phyloP scores from a whole-genome alignment of 2,888 invertebrate species.

The Drosophila mimetica region DNA sequence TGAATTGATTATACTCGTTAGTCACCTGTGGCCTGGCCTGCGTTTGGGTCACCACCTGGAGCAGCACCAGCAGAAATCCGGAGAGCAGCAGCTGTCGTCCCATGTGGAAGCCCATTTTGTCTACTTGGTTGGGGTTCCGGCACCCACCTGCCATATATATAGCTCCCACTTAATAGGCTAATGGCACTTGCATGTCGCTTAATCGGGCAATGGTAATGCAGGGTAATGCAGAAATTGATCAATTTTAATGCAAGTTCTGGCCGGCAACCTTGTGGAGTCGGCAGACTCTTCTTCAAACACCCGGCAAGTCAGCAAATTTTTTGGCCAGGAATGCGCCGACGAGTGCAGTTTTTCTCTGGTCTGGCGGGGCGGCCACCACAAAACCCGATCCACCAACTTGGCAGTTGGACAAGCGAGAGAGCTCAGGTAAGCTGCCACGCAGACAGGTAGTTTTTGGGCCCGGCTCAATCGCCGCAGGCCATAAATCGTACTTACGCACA shows the following conservation, averaged over 20 bases:
- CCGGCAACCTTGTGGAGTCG: conserved; percentile 39
- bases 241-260: conserved; percentile 41
- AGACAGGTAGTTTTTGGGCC: conserved; percentile 49
- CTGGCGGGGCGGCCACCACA: conserved; percentile 18
- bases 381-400: conserved; percentile 13
- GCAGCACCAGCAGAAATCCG: conserved; percentile 24
- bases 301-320: conserved; percentile 29
- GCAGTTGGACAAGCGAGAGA: conserved; percentile 35
- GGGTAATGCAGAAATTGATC: conserved; percentile 38
- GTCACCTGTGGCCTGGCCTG: conserved; percentile 48
- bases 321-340: conserved; percentile 71
- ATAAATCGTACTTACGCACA: conserved; percentile 71
- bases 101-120: conserved; percentile 34
- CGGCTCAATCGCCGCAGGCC: conserved; percentile 44
- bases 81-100: conserved; percentile 45
- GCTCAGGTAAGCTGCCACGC: conserved; percentile 44
- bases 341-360: conserved; percentile 59
- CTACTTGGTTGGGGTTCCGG: conserved; percentile 1
- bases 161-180: conserved; percentile 39
- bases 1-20: background rate
- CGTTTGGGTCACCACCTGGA: conserved; percentile 20
- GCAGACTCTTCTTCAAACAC: conserved; percentile 25
- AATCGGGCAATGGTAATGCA: conserved; percentile 27
- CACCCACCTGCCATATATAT: conserved; percentile 27
- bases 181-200: conserved; percentile 41